phyloP scores from a whole-genome alignment of 1,140 invertebrate genomes.

The Pseudoatta argentina region DNA sequence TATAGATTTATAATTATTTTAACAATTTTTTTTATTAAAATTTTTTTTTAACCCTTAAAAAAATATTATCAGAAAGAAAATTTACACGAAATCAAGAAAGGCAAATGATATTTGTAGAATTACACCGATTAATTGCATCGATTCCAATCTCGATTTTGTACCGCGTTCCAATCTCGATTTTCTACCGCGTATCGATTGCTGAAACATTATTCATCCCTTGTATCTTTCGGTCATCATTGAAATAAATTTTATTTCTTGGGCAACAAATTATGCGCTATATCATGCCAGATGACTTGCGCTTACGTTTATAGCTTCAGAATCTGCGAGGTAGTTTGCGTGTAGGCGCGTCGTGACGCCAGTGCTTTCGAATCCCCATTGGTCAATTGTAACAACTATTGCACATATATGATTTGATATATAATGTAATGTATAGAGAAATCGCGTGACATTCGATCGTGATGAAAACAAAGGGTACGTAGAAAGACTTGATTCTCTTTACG shows the following conservation, averaged over 20 bases:
- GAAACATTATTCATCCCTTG: not conserved
- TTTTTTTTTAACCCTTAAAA: not conserved
- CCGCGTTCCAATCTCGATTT: too few species aligned
- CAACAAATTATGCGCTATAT: constrained; percentile 52
- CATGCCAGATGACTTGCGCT: constrained; percentile 29
- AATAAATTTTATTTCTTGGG: constrained; percentile 16
- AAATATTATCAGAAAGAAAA: not conserved
- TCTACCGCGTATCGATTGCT: not conserved
- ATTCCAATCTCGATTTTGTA: not conserved
- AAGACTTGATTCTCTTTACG: constrained; percentile 64
- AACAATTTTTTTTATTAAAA: not conserved
- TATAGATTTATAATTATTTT: not conserved
- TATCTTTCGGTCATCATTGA: not conserved
- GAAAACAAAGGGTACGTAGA: constrained; percentile 66
- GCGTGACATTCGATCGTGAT: constrained; percentile 48
- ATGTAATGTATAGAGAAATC: constrained; percentile 66
- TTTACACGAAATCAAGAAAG: not conserved
- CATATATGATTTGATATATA: constrained; percentile 84
- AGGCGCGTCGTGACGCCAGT: constrained; percentile 63
- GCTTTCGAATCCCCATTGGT: constrained; percentile 73
- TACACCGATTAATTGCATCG: not conserved
- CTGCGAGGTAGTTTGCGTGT: constrained; percentile 81
- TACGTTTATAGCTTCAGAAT: constrained; percentile 69
- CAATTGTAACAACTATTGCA: constrained; percentile 87
- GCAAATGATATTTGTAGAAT: not conserved